Base-by-base conservation (phyloP, 2,888 invertebrate genomes). In the Lasiommata megera region DNA sequence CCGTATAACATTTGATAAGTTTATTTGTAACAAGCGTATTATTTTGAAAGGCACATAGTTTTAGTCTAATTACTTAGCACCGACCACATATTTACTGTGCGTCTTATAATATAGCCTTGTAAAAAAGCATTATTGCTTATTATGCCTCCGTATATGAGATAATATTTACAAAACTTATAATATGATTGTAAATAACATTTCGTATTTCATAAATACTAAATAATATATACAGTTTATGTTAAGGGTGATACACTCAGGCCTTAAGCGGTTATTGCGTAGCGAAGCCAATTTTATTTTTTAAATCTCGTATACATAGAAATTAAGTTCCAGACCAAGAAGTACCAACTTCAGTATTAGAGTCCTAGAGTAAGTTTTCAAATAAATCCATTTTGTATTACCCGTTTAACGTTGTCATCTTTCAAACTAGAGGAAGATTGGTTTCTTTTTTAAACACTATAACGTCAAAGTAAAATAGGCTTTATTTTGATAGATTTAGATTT, bases 181-280 rank as follows among this genome's bases (percentile, higher is more conserved):
- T 14, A 37, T 28, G 8, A 63, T 31, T 62, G 60, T 58, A 61
- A 59, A 59, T 54, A 51, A 29, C 29, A 38, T 29, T 44, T 51
- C 9, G 9, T 34, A 56, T 43, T 61, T 48, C 54, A 56, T 62
- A 60, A 44, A 60, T 65, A 40, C 28, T 38, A 56, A 38, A 16
- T 6, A 18, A 63, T 68, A 40, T 65, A 67, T 60, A 70, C n/a
- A n/a, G n/a, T 40, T 47, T 38, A 18, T 59, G 54, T 67, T 59
- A 68, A 47, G 85, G 87, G 82, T 77, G 85, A 80, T 69, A 80
- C 86, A 86, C 86, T 86, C 85, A 75, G 76, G 82, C 76, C 73
- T 74, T 69, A 79, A 78, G 76, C 77, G 67, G 70, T 76, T 71
- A 73, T 66, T 50, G 63, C 68, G 62, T 65, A 70, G 68, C 69